Conservation (phyloP, 2,113 vertebrate species). For the Prunella himalayana region DNA sequence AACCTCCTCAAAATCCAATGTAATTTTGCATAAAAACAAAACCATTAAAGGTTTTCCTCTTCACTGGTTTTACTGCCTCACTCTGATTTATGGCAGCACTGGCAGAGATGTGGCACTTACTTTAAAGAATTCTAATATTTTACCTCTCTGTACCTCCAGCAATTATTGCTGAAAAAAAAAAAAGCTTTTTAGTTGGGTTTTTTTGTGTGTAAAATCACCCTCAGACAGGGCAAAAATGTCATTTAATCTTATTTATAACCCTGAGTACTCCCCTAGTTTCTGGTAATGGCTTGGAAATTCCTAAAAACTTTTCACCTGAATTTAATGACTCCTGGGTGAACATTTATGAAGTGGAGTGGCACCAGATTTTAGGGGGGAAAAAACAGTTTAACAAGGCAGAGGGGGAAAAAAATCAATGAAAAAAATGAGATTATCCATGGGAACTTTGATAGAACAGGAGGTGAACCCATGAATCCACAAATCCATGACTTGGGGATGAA, state of each 20-base stretch:
- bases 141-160: not conserved
- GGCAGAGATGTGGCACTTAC: not conserved
- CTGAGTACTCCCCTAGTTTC: not conserved
- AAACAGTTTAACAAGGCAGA: not conserved
- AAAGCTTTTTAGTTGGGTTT: not conserved
- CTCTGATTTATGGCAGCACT: constrained; percentile 16
- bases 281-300: too few species aligned
- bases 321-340: too few species aligned
- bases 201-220: not conserved
- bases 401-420: too few species aligned
- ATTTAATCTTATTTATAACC: not conserved
- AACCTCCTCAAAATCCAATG: not conserved
- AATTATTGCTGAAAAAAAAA: not conserved
- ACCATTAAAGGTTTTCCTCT: constrained; percentile 37
- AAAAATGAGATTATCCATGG: too few species aligned
- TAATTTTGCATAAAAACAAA: constrained; percentile 44
- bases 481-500: too few species aligned
- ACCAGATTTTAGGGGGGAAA: not conserved
- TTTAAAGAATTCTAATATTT: not conserved
- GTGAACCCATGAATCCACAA: too few species aligned
- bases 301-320: too few species aligned
- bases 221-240: rapidly evolving
- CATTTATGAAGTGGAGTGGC: too few species aligned
- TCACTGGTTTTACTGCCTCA: constrained; percentile 10
- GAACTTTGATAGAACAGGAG: too few species aligned